Evolutionary conservation across 2,888 invertebrate genomes (phyloP), one percentile per base, ranked within the genome.

Genomic region (Sinohyriopsis cumingii): DNA sequence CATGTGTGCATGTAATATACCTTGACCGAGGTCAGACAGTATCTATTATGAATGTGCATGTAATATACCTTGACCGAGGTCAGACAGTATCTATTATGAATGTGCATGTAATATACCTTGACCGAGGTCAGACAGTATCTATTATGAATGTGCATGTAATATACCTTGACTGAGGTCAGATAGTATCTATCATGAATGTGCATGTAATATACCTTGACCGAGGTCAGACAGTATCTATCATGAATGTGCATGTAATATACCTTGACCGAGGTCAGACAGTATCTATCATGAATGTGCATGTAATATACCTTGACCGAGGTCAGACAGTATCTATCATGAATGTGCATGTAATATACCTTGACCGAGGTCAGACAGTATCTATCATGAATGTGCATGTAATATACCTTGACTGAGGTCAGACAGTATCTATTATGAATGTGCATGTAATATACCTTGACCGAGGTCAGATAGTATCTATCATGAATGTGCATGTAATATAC

Each of bases 151-250:
- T 45, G n/a, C 59, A 25, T 19, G 24, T n/a, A n/a, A 65, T 24
- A 55, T 65, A 78, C 78, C 76, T 67, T 63, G 18, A 55, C 56
- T 19, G n/a, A n/a, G n/a, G n/a, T n/a, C n/a, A n/a, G n/a, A n/a
- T n/a, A n/a, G n/a, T n/a, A n/a, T n/a, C n/a, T n/a, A n/a, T n/a
- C n/a, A n/a, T n/a, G n/a, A 12, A 12, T 45, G 45, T 45, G n/a
- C 59, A 25, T 19, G 24, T n/a, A n/a, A 65, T 24, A 55, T 65
- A 78, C 78, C 76, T 67, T 63, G 18, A 55, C 56, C n/a, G n/a
- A n/a, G n/a, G n/a, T n/a, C n/a, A n/a, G n/a, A n/a, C n/a, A n/a
- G n/a, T n/a, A n/a, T n/a, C n/a, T n/a, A n/a, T n/a, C n/a, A n/a
- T n/a, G n/a, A 12, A 12, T 45, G 45, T 45, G n/a, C 59, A 25